Evolutionary conservation across 2,113 vertebrate genomes (phyloP).

Genomic region (Macaca mulatta): DNA sequence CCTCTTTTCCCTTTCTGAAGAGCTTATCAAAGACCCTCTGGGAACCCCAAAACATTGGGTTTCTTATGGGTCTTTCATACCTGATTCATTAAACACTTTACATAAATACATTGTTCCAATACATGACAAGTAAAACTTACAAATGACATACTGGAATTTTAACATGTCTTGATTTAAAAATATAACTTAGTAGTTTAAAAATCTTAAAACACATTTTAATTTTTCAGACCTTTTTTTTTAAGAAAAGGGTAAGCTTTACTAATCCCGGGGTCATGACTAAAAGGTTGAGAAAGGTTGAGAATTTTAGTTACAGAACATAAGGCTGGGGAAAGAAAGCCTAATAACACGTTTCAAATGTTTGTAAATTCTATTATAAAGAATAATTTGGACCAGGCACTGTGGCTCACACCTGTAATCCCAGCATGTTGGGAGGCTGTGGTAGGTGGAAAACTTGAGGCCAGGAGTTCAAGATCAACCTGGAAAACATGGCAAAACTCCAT

Average conservation of each 20-base stretch:
- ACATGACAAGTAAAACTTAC: neutral
- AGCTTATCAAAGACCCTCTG: neutral
- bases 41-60: neutral
- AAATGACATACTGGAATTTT: neutral
- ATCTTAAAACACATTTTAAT: neutral
- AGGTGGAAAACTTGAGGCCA: too few species aligned
- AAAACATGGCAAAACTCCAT: too few species aligned
- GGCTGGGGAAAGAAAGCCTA: neutral
- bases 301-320: slow-evolving; percentile 25
- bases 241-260: neutral
- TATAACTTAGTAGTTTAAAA: neutral
- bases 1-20: neutral
- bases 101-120: neutral
- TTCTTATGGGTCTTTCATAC: neutral
- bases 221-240: neutral
- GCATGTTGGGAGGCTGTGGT: too few species aligned
- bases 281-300: neutral
- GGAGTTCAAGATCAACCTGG: too few species aligned
- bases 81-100: neutral
- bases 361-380: neutral
- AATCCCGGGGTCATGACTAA: neutral
- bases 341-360: neutral
- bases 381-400: neutral
- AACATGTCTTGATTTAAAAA: neutral
- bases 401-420: too few species aligned